Percentiles rank a stretch among this genome's conserved stretches.
Evolutionary conservation across 2,113 vertebrate genomes (phyloP).

Genomic region (Cyprinodon tularosa): DNA sequence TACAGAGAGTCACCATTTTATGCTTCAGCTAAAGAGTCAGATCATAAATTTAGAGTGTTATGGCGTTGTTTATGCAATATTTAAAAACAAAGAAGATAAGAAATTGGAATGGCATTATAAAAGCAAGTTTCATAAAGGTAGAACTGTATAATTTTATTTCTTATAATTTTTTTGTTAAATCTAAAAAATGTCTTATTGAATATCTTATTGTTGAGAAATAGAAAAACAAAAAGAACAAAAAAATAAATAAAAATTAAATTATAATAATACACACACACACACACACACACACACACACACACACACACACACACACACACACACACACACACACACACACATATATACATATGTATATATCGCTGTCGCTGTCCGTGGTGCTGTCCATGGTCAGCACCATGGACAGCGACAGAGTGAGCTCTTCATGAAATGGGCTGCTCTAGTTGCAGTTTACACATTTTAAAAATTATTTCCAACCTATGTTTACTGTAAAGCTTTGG

Average conservation of each 20-base stretch:
- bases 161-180: not conserved
- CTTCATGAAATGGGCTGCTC: not conserved
- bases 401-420: constrained; percentile 28
- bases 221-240: not conserved
- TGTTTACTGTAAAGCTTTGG: not conserved
- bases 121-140: no score
- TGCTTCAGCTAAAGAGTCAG: constrained; percentile 51
- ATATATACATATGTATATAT: no score
- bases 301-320: no score
- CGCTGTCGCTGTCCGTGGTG: no score
- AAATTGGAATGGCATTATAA: constrained; percentile 12
- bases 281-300: no score
- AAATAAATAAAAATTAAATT: no score
- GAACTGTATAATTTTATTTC: no score
- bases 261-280: no score
- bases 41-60: constrained; percentile 39
- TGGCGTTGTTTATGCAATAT: constrained; percentile 50
- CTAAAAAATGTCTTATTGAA: not conserved
- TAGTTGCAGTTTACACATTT: not conserved
- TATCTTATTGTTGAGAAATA: not conserved
- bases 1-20: constrained; percentile 46
- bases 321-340: no score
- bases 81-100: constrained; percentile 10
- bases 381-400: constrained; percentile 29
- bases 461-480: no score